Conservation (phyloP, 2,797 vertebrate species). For the Peromyscus melanophrys region DNA sequence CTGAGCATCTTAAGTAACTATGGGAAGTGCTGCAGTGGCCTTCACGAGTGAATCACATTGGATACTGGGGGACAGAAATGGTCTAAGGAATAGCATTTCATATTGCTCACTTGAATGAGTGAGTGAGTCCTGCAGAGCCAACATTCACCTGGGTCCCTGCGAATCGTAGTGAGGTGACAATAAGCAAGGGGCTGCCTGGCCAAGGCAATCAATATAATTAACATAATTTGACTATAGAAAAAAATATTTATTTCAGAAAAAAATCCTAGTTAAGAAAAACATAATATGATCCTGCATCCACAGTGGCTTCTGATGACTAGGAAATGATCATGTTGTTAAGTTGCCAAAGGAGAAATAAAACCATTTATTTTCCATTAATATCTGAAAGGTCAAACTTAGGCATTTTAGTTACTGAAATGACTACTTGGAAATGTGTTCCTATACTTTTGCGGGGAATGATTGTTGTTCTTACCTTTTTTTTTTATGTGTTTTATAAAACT, state of each 20-base stretch:
- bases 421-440: conserved; percentile 47
- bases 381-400: conserved; percentile 36
- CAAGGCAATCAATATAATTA: not conserved
- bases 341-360: not conserved
- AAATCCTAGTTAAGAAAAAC: conserved; percentile 9
- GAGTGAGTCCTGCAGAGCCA: not conserved
- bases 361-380: not conserved
- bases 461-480: conserved; percentile 63
- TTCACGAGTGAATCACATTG: not conserved
- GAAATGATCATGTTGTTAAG: conserved; percentile 32
- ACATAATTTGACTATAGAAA: conserved; percentile 40
- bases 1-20: not conserved
- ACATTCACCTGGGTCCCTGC: not conserved
- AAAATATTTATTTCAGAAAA: conserved; percentile 14
- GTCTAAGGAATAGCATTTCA: not conserved
- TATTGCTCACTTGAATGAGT: not conserved
- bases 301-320: not conserved
- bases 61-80: not conserved
- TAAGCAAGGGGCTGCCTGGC: not conserved
- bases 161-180: not conserved
- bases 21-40: not conserved
- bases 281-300: not conserved
- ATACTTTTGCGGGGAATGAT: not conserved
- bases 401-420: conserved; percentile 41
- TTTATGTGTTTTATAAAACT: conserved; percentile 5